phyloP scores from a whole-genome alignment of 2,797 vertebrate species.

The Chelonia mydas region DNA sequence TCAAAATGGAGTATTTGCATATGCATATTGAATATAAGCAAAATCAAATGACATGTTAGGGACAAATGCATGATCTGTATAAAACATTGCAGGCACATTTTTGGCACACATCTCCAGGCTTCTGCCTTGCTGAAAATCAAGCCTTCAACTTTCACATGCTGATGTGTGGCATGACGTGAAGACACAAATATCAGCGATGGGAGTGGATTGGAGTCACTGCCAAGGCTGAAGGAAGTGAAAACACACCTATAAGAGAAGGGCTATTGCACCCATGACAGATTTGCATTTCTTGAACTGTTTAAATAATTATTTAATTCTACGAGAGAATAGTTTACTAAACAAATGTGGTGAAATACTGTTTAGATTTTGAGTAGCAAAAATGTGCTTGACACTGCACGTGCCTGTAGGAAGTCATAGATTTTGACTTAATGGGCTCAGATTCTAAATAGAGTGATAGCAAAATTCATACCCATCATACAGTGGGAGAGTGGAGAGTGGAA shows the following conservation, averaged over 20 bases:
- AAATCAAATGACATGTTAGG: accelerated
- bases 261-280: not conserved
- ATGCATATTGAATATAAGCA: accelerated
- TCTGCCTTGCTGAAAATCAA: not conserved
- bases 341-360: not conserved
- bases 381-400: accelerated
- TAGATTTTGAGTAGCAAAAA: not conserved
- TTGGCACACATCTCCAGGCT: not conserved
- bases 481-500: not conserved
- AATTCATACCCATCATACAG: accelerated
- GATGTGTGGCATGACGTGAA: accelerated
- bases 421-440: not conserved
- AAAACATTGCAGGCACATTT: accelerated
- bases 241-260: accelerated
- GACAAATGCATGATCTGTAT: not conserved
- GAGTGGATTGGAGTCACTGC: not conserved
- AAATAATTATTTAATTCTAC: not conserved
- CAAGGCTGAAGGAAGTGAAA: not conserved
- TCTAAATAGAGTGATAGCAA: not conserved
- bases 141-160: accelerated
- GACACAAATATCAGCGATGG: not conserved
- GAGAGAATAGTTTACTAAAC: not conserved
- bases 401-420: not conserved
- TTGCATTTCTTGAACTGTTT: not conserved
- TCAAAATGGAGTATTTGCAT: not conserved